phyloP scores from a whole-genome alignment of 2,113 vertebrate genomes.

The Melanocharis versteri region DNA sequence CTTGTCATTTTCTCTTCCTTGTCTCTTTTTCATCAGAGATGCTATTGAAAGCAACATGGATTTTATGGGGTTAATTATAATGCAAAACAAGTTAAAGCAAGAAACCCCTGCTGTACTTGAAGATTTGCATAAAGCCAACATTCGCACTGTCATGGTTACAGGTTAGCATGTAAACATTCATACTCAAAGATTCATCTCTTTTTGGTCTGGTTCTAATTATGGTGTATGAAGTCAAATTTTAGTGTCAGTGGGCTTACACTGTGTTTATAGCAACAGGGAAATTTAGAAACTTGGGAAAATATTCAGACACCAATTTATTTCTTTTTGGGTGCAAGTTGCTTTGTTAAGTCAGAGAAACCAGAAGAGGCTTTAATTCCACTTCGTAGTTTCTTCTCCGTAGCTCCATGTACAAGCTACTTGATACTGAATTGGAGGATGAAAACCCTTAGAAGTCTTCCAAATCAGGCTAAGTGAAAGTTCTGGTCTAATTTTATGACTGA shows the following conservation, averaged over 20 bases:
- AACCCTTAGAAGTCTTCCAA: not conserved
- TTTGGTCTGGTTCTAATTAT: not conserved
- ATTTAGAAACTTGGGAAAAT: not conserved
- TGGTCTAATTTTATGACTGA: not conserved
- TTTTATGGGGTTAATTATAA: conserved; percentile 94
- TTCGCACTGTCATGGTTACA: conserved; percentile 98
- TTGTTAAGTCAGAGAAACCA: not conserved
- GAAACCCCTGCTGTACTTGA: conserved; percentile 90
- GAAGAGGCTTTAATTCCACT: not conserved
- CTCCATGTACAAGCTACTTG: not conserved
- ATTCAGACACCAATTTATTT: not conserved
- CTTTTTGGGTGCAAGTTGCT: not conserved
- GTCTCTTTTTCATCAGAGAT: conserved; percentile 75
- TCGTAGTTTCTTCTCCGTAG: not conserved
- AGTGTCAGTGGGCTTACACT: not conserved
- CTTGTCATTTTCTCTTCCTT: not conserved
- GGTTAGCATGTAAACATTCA: conserved; percentile 72
- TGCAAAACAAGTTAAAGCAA: conserved; percentile 96
- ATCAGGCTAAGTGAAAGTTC: not conserved
- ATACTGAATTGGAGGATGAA: not conserved
- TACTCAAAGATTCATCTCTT: not conserved
- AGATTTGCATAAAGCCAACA: conserved; percentile 87
- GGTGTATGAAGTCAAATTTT: not conserved
- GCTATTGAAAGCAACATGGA: conserved; percentile 93
- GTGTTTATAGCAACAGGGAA: not conserved